Conservation (phyloP, 2,113 vertebrate species). For the Passerina amoena region DNA sequence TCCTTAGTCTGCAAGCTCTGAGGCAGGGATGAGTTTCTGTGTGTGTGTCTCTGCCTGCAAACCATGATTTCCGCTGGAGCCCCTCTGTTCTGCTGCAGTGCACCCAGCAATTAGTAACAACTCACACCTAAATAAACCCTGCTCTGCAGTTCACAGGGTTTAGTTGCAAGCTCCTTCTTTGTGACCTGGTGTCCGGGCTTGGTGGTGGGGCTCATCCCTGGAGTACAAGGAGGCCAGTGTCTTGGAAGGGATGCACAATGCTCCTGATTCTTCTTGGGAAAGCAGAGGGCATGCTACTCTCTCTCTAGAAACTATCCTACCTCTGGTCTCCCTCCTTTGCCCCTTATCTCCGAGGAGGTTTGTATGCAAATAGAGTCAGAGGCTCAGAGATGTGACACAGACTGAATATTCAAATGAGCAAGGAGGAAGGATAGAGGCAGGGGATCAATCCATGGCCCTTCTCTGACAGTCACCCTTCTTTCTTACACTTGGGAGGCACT, state of each 20-base stretch:
- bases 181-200: background rate
- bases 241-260: background rate
- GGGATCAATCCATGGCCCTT: background rate
- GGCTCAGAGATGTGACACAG: background rate
- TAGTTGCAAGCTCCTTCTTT: background rate
- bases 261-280: background rate
- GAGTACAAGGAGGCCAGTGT: background rate
- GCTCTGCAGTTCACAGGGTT: background rate
- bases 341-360: background rate
- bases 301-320: background rate
- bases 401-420: background rate
- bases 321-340: background rate
- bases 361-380: constrained; percentile 32
- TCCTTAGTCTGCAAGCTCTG: background rate
- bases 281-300: background rate
- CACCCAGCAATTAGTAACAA: background rate
- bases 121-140: background rate
- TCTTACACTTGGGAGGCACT: constrained; percentile 4
- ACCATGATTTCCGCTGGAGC: background rate
- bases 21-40: background rate
- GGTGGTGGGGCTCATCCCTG: background rate
- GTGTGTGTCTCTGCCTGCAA: background rate
- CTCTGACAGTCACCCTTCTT: background rate
- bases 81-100: background rate
- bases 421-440: background rate